Evolutionary conservation across 1,140 invertebrate genomes (phyloP), one percentile per base, ranked within the genome.

Genomic region (Pseudoatta argentina): DNA sequence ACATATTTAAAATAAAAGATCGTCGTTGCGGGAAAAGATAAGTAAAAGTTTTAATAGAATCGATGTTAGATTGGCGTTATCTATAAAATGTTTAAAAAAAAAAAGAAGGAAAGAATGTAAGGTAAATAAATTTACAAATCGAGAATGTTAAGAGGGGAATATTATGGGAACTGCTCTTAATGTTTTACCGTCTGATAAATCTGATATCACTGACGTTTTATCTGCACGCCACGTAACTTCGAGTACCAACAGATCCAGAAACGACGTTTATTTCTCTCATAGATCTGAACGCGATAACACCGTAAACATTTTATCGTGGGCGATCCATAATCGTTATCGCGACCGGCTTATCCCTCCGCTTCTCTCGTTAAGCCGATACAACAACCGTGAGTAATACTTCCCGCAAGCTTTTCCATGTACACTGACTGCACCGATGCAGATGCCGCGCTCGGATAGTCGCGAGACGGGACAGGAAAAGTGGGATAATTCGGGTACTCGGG

Each of bases 291-390:
- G 30, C 66, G 77, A 81, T 71, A 81, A 44, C 14, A 57, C 44
- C 8, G 77, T 79, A 69, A 79, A 79, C 63, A 67, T 69, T 57
- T 71, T 81, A 81, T 81, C 64, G 48, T 8, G 39, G 48, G 57
- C 64, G 48, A 71, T 71, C 64, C 44, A 30, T 78, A 78, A 66
- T 66, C 76, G 61, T 66, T 78, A 81, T 81, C 64, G 77, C 30
- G 30, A 39, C 24, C n/a, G 14, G 77, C 48, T 69, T 69, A 69
- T 69, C 66, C 66, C n/a, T 21, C 39, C 24, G 48, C 48, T 24
- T n/a, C 77, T 57, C 63, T 57, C 63, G 77, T 71, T 71, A 71
- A 81, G 34, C 30, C 64, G 63, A 79, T 69, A 44, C 48, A 16
- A 71, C 77, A 69, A 27, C 59, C 44, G 39, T 16, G 61, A 78